Evolutionary conservation across 2,113 vertebrate genomes (phyloP), one percentile per base, ranked within the genome.

Genomic region (Macquaria australasica): DNA sequence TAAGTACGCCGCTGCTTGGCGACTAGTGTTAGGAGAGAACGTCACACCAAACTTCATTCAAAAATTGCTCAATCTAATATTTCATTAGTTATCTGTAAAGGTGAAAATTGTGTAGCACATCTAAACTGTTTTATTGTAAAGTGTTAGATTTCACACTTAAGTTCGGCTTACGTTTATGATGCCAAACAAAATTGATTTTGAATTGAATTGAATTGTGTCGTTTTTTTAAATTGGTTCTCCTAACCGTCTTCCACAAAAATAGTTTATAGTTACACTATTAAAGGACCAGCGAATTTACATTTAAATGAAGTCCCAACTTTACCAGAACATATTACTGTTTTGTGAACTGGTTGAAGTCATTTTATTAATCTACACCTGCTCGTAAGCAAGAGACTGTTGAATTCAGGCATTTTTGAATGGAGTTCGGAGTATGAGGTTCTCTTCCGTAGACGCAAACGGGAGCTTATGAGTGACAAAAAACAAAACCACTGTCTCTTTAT

Each of bases 1-100:
- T 96, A 81, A 92, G 94, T 94, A 12, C 28, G 10, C 1, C 43
- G 2, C n/a, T 28, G 20, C 6, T 28, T 56, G 7, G 51, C 8
- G 3, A 8, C 7, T 16, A 8, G 2, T 37, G 55, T 18, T 45
- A 15, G 8, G 0, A 48, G 25, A 51, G 4, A 43, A 34, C 25
- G 21, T 53, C 7, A 71, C 1, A 63, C 67, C 64, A 62, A 28
- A 82, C 74, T 34, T 10, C 37, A n/a, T 75, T 76, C 39, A 63
- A 16, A 56, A 62, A 41, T 1, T 15, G 0, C 5, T 53, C 2
- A 3, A 56, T 74, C 62, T 55, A 37, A 14, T 21, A 3, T 0
- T 0, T 15, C 10, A 1, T 20, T 66, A 1, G 5, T n/a, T 59
- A 0, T 39, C 1, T 0, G 0, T 21, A 8, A 8, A 4, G 1